Evolutionary conservation across 2,113 vertebrate species (phyloP), one percentile per base, ranked within the genome.

Genomic region (Planiliza haematocheilus): DNA sequence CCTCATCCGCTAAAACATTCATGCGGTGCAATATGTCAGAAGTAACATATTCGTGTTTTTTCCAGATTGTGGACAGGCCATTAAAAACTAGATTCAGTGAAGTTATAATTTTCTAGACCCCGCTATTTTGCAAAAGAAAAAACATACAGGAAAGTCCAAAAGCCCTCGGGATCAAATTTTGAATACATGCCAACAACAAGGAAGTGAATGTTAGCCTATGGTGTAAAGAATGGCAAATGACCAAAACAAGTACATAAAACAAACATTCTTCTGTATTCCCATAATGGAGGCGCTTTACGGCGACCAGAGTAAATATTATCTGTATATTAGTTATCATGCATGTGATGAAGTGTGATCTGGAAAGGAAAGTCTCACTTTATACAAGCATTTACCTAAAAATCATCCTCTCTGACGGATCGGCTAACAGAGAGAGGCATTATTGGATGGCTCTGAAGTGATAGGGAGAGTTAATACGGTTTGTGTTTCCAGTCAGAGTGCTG

Each of bases 141-240:
- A 83, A 83, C 30, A 20, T 69, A 51, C 70, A 84, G 87, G 79
- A 90, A 89, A 90, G 82, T 86, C 71, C 59, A 79, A 79, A 87
- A 88, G 14, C 87, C 82, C 76, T 17, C 53, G 83, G 87, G 90
- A 92, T 84, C 41, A 53, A 50, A 73, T 81, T 78, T 88, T 92
- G 91, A 91, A 82, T 70, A 58, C 20, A 61, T 56, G 92, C 92
- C 92, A 93, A 91, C 81, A 92, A 89, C 85, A 90, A 93, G 93
- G 91, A 94, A 93, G 92, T 91, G 79, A 91, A 90, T 92, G 91
- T 91, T 91, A 81, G 81, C 55, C 81, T 74, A 75, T 66, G 77
- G 87, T 91, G 88, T 72, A 92, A 92, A 91, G 88, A 91, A 92
- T 88, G 91, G 89, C 91, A 93, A 81, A 82, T 85, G 70, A 93